A percentile compares a stretch with the other conserved stretches of the same genome.
Conservation (phyloP, 2,797 vertebrate genomes). For the Oceanodroma leucorhoa region DNA sequence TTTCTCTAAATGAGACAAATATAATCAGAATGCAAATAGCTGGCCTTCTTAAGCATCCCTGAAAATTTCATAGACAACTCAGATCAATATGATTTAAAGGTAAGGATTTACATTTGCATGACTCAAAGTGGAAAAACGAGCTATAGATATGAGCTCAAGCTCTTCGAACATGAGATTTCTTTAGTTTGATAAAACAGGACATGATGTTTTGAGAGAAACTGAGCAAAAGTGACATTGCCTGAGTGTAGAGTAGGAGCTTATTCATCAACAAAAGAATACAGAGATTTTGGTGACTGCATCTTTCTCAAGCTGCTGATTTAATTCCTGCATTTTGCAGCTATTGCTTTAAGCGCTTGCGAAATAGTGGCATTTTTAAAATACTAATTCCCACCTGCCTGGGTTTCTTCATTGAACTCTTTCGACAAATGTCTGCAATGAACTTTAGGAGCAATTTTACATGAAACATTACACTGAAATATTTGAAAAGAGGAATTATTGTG, state of each 20-base stretch:
- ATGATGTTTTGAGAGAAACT: not conserved
- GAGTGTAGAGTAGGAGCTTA: not conserved
- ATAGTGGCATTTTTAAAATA: not conserved
- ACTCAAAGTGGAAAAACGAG: not conserved
- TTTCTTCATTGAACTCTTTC: not conserved
- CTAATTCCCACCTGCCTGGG: not conserved
- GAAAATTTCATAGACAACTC: not conserved
- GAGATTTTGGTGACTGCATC: not conserved
- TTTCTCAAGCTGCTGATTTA: not conserved
- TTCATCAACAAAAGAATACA: not conserved
- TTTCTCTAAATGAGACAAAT: not conserved
- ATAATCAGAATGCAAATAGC: not conserved
- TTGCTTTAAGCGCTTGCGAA: not conserved
- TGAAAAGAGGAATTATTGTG: not conserved
- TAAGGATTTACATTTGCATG: conserved; percentile 9
- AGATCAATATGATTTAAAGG: conserved; percentile 22
- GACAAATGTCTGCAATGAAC: not conserved
- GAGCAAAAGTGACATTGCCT: not conserved
- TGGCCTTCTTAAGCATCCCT: not conserved
- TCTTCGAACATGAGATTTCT: conserved; percentile 4
- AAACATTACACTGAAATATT: not conserved
- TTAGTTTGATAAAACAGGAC: conserved; percentile 21
- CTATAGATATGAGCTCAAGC: not conserved
- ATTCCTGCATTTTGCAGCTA: not conserved
- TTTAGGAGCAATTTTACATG: not conserved